Percentiles rank a stretch among this genome's conserved stretches.
Evolutionary conservation across 2,888 invertebrate genomes (phyloP).

Genomic region (Anoncus sp.): DNA sequence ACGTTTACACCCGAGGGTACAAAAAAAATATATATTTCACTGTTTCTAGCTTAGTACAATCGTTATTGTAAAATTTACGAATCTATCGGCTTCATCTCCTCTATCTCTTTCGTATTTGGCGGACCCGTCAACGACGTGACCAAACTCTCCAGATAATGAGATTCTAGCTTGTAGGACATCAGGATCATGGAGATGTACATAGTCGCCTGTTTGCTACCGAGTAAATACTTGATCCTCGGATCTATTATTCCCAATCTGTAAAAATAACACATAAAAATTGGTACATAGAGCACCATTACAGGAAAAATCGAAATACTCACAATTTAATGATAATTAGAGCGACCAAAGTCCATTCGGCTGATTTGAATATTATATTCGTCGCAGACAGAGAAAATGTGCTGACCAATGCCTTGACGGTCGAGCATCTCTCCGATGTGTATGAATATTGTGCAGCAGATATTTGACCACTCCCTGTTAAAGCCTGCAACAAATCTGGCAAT

Average conservation of each 20-base stretch:
- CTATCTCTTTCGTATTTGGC: conserved; percentile 34
- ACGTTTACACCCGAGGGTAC: background rate
- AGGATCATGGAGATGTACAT: conserved; percentile 79
- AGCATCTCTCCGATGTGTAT: conserved; percentile 70
- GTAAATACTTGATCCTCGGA: conserved; percentile 71
- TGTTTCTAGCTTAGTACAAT: background rate
- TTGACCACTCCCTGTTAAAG: conserved; percentile 80
- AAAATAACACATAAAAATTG: background rate
- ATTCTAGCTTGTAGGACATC: conserved; percentile 78
- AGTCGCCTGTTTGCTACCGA: conserved; percentile 74
- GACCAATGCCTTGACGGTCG: conserved; percentile 82
- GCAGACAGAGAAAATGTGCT: conserved; percentile 88
- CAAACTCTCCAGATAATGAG: conserved; percentile 77
- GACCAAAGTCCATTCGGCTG: conserved; percentile 89
- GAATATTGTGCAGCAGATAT: conserved; percentile 59
- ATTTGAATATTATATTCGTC: conserved; percentile 89
- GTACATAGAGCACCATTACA: background rate
- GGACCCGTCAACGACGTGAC: conserved; percentile 68
- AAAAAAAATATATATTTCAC: conserved; percentile 41
- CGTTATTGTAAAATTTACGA: background rate
- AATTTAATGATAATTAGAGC: conserved; percentile 89
- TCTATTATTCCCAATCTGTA: conserved; percentile 77
- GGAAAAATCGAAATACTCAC: conserved; percentile 81
- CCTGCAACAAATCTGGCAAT: conserved; percentile 85
- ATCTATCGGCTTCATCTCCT: conserved; percentile 20